Evolutionary conservation across 2,113 vertebrate genomes (phyloP).

Genomic region (Colistium nudipinnis): DNA sequence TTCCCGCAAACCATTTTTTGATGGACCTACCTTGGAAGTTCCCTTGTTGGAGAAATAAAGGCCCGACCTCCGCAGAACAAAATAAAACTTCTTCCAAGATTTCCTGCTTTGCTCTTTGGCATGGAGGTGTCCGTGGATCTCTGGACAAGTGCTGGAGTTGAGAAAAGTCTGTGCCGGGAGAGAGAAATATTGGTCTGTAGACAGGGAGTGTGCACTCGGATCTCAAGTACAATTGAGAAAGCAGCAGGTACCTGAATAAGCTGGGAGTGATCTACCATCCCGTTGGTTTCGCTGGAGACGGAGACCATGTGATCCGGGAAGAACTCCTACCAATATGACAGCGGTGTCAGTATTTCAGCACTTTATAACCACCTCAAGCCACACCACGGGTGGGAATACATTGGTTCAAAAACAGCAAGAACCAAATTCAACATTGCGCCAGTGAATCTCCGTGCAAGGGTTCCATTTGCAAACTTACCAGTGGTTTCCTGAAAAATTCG

Average conservation of each 20-base stretch:
- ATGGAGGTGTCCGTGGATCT: conserved; percentile 94
- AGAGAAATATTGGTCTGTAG: conserved; percentile 41
- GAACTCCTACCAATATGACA: conserved; percentile 85
- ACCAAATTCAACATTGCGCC: background rate
- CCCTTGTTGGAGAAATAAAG: conserved; percentile 98
- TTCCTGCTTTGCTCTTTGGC: conserved; percentile 94
- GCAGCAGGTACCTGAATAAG: conserved; percentile 88
- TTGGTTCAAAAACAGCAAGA: too few relatives aligned
- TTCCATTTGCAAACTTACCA: conserved; percentile 83
- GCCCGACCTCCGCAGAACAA: conserved; percentile 94
- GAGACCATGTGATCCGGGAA: conserved; percentile 98
- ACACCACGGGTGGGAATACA: background rate
- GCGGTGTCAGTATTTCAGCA: conserved; percentile 25
- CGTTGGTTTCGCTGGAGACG: conserved; percentile 87
- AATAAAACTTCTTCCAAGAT: conserved; percentile 95
- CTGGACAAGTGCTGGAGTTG: conserved; percentile 93
- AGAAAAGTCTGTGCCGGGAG: conserved; percentile 89
- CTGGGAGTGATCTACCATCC: conserved; percentile 86
- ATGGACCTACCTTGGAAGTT: conserved; percentile 90
- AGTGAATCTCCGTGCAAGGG: background rate
- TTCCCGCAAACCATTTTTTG: background rate
- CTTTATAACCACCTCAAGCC: background rate
- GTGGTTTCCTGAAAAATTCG: conserved; percentile 96
- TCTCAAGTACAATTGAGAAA: background rate
- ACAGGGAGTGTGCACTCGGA: conserved; percentile 1